Percentiles rank a stretch among this genome's conserved stretches.
These are phyloP conservation scores for Vanessa tameamea DNA, from an alignment of 1,140 invertebrate genomes.

Conservation along the genomic window DNA sequence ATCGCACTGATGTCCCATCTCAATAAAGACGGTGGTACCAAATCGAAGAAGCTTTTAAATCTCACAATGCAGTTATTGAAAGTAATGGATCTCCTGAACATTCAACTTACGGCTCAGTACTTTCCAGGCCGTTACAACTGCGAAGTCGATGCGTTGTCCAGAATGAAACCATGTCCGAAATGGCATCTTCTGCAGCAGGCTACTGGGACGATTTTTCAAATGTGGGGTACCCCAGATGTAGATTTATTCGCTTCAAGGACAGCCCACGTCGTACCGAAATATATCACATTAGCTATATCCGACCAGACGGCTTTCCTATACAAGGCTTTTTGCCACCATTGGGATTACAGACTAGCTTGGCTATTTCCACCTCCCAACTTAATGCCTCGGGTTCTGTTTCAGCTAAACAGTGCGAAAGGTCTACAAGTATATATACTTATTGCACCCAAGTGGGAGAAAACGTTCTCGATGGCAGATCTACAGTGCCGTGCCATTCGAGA, in stretches of 20 bases:
- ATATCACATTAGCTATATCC: constrained; percentile 47
- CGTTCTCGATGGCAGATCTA: constrained; percentile 45
- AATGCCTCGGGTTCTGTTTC: constrained; percentile 40
- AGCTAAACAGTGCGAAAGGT: constrained; percentile 35
- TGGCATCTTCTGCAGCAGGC: constrained; percentile 19
- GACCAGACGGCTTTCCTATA: constrained; percentile 44
- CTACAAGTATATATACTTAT: constrained; percentile 40
- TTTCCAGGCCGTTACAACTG: constrained; percentile 42
- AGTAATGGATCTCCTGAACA: constrained; percentile 45
- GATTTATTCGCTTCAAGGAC: constrained; percentile 59
- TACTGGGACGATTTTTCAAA: constrained; percentile 33
- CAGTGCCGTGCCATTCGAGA: constrained; percentile 29
- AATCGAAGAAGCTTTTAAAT: constrained; percentile 47
- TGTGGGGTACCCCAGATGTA: constrained; percentile 52
- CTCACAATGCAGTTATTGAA: constrained; percentile 48
- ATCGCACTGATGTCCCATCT: constrained; percentile 56
- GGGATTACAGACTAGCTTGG: constrained; percentile 57
- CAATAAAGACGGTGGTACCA: constrained; percentile 59
- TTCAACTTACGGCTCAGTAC: constrained; percentile 22
- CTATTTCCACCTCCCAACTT: constrained; percentile 57
- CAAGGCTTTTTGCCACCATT: constrained; percentile 51
- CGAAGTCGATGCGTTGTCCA: constrained; percentile 33
- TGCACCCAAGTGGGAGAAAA: constrained; percentile 45
- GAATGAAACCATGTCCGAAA: constrained; percentile 19
- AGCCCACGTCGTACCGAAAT: constrained; percentile 50